phyloP scores from a whole-genome alignment of 2,888 invertebrate species.

The Acleris laterana region DNA sequence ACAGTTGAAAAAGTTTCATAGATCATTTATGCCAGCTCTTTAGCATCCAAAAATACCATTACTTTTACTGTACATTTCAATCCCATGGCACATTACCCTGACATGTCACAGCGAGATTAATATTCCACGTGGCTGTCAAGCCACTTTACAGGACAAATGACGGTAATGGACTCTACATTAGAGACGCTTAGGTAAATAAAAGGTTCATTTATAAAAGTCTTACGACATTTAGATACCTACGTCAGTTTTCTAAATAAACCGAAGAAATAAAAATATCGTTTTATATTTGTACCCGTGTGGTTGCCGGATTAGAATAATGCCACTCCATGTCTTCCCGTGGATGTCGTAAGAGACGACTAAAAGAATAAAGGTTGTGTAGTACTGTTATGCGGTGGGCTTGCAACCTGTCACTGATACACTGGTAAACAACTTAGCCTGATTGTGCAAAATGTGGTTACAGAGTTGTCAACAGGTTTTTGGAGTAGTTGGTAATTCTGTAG shows the following conservation, averaged over 20 bases:
- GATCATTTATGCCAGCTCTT: slow-evolving; percentile 7
- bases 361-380: too few species aligned
- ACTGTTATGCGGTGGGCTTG: too few species aligned
- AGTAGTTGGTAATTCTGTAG: too few species aligned
- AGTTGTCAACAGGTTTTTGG: too few species aligned
- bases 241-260: background rate
- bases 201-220: slow-evolving; percentile 29
- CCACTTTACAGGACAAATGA: slow-evolving; percentile 30
- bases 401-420: too few species aligned
- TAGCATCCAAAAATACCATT: slow-evolving; percentile 20
- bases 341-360: too few species aligned
- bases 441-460: too few species aligned
- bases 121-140: slow-evolving; percentile 29
- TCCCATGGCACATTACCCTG: slow-evolving; percentile 33
- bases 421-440: too few species aligned
- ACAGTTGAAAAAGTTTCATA: background rate
- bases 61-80: slow-evolving; percentile 28
- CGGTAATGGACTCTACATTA: slow-evolving; percentile 31
- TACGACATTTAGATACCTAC: background rate
- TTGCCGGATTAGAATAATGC: too few species aligned
- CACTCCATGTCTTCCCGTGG: too few species aligned
- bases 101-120: slow-evolving; percentile 24
- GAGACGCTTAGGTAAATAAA: slow-evolving; percentile 31
- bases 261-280: background rate
- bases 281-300: too few species aligned